Conservation (phyloP, 2,113 vertebrate genomes). For the Rallus limicola region DNA sequence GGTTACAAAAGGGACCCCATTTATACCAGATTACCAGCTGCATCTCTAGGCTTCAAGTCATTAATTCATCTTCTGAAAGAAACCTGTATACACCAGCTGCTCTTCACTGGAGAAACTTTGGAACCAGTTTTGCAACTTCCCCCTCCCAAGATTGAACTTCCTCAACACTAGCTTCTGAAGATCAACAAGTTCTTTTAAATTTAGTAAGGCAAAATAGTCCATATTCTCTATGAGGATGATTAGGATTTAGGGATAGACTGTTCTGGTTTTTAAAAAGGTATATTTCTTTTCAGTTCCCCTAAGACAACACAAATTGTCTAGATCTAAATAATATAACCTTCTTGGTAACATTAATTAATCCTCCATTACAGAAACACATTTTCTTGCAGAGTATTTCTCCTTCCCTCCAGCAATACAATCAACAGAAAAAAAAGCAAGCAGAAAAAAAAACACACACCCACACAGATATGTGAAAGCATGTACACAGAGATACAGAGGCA, state of each 20-base stretch:
- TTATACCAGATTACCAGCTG: background rate
- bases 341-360: constrained; percentile 48
- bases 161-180: background rate
- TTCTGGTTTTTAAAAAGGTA: background rate
- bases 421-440: background rate
- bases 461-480: background rate
- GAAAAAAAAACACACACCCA: background rate
- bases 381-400: background rate
- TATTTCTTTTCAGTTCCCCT: background rate
- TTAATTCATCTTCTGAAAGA: background rate
- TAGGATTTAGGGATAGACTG: background rate
- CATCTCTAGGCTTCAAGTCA: background rate
- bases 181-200: background rate
- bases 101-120: background rate
- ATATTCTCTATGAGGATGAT: background rate
- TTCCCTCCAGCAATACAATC: constrained; percentile 31
- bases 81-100: background rate
- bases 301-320: constrained; percentile 3
- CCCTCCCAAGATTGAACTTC: background rate
- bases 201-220: background rate
- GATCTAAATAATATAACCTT: constrained; percentile 30
- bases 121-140: background rate
- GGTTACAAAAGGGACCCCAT: background rate
- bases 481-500: background rate
- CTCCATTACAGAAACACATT: background rate